Conservation (phyloP, 2,888 invertebrate species). For the Drosophila affinis region DNA sequence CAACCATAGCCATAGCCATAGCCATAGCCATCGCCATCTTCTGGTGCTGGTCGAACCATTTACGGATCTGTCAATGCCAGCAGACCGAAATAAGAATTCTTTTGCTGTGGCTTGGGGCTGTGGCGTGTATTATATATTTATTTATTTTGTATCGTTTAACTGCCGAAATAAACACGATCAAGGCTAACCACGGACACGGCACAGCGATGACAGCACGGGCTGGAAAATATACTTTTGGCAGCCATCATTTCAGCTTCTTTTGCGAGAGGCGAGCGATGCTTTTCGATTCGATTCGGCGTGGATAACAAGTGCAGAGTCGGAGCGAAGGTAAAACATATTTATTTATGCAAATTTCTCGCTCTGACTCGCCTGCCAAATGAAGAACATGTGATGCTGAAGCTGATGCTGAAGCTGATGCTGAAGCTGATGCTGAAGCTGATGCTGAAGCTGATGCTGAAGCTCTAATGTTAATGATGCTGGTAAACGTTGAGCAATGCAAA, state of each 20-base stretch:
- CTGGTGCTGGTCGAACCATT: slow-evolving; percentile 56
- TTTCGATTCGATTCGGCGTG: not conserved
- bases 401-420: slow-evolving; percentile 18
- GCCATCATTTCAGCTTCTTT: slow-evolving; percentile 30
- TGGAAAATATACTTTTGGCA: slow-evolving; percentile 69
- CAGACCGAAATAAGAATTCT: slow-evolving; percentile 64
- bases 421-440: slow-evolving; percentile 15
- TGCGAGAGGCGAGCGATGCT: slow-evolving; percentile 1
- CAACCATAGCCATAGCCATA: slow-evolving; percentile 17
- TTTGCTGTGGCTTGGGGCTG: slow-evolving; percentile 38
- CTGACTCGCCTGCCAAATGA: slow-evolving; percentile 37
- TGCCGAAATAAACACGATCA: slow-evolving; percentile 77
- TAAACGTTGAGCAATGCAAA: slow-evolving; percentile 36
- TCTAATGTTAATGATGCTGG: slow-evolving; percentile 34
- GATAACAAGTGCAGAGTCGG: slow-evolving; percentile 42
- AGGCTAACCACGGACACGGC: slow-evolving; percentile 58
- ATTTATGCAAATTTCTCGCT: slow-evolving; percentile 70
- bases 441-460: slow-evolving; percentile 10
- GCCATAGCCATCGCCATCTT: slow-evolving; percentile 31
- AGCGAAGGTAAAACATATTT: slow-evolving; percentile 56
- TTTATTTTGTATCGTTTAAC: slow-evolving; percentile 62
- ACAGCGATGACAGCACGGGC: slow-evolving; percentile 46
- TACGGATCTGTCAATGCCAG: slow-evolving; percentile 65
- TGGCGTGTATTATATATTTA: slow-evolving; percentile 49
- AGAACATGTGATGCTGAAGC: slow-evolving; percentile 51